Evolutionary conservation across 1,140 invertebrate species (phyloP).

Genomic region (Calosoma granatense): DNA sequence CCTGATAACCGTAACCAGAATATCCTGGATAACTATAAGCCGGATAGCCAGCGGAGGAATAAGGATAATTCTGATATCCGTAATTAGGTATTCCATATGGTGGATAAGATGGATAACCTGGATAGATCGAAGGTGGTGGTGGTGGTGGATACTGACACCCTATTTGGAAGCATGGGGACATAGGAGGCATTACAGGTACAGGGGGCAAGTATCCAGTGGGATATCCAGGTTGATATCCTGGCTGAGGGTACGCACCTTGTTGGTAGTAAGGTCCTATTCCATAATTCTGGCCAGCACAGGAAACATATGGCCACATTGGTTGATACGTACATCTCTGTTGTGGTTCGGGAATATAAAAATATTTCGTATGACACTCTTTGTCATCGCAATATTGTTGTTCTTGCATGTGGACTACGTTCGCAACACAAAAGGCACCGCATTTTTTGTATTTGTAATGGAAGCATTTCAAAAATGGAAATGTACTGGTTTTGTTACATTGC

Average conservation of each 20-base stretch:
- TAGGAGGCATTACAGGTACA: too few relatives aligned
- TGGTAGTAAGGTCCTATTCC: too few relatives aligned
- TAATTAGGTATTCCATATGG: too few relatives aligned
- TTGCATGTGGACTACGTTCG: constrained; percentile 27
- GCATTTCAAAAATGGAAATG: constrained; percentile 24
- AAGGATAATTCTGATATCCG: neutral
- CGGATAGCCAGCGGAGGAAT: too few relatives aligned
- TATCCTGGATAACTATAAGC: too few relatives aligned
- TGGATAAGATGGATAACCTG: neutral
- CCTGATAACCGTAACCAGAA: neutral
- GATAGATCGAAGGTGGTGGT: constrained; percentile 15
- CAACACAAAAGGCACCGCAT: constrained; percentile 26
- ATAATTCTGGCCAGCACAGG: too few relatives aligned
- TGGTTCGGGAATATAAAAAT: constrained; percentile 30
- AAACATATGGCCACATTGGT: constrained; percentile 29
- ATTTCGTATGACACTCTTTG: constrained; percentile 23
- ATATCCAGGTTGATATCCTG: too few relatives aligned
- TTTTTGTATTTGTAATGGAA: constrained; percentile 25
- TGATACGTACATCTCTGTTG: constrained; percentile 27
- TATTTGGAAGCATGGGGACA: too few relatives aligned
- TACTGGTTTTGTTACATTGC: constrained; percentile 23
- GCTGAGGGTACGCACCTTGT: too few relatives aligned
- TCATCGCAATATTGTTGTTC: constrained; percentile 23
- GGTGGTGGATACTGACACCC: constrained; percentile 23
- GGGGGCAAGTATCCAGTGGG: too few relatives aligned